These are phyloP conservation scores for Embiotoca jacksoni DNA, from an alignment of 2,113 vertebrate genomes.

Conservation along the genomic window DNA sequence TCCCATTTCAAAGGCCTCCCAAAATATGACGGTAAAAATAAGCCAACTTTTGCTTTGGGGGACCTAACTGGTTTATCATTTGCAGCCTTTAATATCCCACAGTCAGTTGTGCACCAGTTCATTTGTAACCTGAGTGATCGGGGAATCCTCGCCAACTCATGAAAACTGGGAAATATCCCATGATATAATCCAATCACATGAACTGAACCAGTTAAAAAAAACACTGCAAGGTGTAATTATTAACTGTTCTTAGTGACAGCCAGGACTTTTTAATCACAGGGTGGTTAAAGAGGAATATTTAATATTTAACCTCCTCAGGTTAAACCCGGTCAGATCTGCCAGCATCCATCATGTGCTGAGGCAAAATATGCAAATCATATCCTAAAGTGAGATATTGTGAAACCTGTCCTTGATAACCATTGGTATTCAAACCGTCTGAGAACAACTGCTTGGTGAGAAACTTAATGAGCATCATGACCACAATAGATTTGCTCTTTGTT, in stretches of 20 bases:
- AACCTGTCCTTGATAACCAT: not conserved
- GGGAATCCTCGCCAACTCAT: not conserved
- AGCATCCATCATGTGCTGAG: not conserved
- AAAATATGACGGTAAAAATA: slow-evolving; percentile 1
- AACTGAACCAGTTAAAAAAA: slow-evolving; percentile 9
- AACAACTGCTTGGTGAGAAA: not conserved
- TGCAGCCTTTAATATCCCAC: not conserved
- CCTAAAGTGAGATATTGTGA: not conserved
- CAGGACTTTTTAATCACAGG: no score
- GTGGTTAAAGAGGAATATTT: no score
- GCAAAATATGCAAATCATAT: slow-evolving; percentile 4
- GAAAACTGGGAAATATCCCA: slow-evolving; percentile 2
- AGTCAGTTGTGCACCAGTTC: not conserved
- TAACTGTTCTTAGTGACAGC: no score
- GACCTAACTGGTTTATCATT: not conserved
- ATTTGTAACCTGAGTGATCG: not conserved
- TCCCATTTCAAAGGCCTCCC: slow-evolving; percentile 34
- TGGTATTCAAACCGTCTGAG: not conserved
- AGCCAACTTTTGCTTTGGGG: slow-evolving; percentile 8
- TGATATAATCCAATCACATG: not conserved
- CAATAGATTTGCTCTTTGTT: no score
- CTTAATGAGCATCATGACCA: no score
- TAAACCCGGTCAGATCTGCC: not conserved
- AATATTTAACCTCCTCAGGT: not conserved
- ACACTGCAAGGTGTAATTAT: not conserved